phyloP scores from a whole-genome alignment of 2,888 invertebrate species.

The Ophion slaviceki region DNA sequence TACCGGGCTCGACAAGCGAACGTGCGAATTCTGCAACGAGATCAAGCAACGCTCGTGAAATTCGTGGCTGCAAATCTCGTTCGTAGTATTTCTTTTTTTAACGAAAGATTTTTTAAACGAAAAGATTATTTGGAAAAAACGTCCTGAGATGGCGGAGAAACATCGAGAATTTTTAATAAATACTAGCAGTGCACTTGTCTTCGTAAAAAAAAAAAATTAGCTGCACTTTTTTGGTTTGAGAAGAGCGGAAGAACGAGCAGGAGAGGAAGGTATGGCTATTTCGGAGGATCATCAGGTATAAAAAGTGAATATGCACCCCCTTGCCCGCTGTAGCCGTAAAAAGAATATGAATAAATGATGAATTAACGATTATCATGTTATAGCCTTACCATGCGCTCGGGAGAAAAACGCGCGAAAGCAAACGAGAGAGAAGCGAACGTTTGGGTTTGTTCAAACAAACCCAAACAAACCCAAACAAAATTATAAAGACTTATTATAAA shows the following conservation, averaged over 20 bases:
- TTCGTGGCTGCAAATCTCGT: neutral
- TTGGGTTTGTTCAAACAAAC: no score
- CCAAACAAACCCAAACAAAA: no score
- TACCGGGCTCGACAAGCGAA: constrained; percentile 92
- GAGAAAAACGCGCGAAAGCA: neutral
- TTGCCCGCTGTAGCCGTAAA: no score
- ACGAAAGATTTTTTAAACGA: neutral
- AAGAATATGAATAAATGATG: neutral
- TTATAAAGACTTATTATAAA: no score
- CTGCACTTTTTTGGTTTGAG: no score
- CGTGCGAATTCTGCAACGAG: constrained; percentile 89
- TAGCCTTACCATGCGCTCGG: neutral
- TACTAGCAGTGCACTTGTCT: no score
- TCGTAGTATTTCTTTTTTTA: neutral
- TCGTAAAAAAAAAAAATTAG: no score
- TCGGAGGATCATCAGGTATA: neutral
- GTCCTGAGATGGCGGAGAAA: neutral
- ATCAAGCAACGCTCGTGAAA: constrained; percentile 8
- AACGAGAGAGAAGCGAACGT: neutral
- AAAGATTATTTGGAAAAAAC: neutral
- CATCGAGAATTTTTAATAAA: neutral
- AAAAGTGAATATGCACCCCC: neutral
- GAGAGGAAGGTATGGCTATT: no score
- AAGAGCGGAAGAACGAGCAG: no score
- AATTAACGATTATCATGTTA: neutral